These are phyloP conservation scores for Columbina picui DNA, from an alignment of 2,113 vertebrate genomes.

Conservation along the genomic window DNA sequence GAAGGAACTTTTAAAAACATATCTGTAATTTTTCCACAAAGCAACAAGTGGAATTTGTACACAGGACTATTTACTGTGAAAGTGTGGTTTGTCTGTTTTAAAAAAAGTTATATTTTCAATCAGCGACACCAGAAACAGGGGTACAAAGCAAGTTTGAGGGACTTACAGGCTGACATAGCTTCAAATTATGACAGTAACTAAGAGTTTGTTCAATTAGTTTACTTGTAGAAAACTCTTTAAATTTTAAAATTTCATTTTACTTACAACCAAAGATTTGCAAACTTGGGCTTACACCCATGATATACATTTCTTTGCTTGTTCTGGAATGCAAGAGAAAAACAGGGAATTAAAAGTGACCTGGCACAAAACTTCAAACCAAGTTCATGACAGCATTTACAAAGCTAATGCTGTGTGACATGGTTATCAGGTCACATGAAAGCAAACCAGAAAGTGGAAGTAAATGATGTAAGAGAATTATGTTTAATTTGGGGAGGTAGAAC, in stretches of 20 bases:
- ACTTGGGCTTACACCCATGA: neutral
- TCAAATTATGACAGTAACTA: neutral
- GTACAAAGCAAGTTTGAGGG: neutral
- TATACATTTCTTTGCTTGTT: conserved; percentile 28
- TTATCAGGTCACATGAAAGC: conserved; percentile 57
- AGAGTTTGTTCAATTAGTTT: neutral
- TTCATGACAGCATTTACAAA: conserved; percentile 35
- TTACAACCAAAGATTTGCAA: neutral
- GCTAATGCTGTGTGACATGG: conserved; percentile 51
- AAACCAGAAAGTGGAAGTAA: conserved; percentile 63
- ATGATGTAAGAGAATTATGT: conserved; percentile 37
- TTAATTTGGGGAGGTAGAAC: conserved; percentile 39
- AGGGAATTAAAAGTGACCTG: conserved; percentile 40
- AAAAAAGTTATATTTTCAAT: neutral
- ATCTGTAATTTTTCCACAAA: neutral
- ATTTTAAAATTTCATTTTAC: neutral
- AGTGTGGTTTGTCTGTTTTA: neutral
- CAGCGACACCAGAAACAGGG: neutral
- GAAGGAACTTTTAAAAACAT: conserved; percentile 25
- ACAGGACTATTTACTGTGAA: neutral
- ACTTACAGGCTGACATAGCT: neutral
- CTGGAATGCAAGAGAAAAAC: neutral
- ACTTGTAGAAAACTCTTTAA: neutral
- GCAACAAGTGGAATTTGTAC: neutral
- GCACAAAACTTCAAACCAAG: conserved; percentile 40